Evolutionary conservation across 2,888 invertebrate genomes (phyloP).

Genomic region (Steinernema hermaphroditum): DNA sequence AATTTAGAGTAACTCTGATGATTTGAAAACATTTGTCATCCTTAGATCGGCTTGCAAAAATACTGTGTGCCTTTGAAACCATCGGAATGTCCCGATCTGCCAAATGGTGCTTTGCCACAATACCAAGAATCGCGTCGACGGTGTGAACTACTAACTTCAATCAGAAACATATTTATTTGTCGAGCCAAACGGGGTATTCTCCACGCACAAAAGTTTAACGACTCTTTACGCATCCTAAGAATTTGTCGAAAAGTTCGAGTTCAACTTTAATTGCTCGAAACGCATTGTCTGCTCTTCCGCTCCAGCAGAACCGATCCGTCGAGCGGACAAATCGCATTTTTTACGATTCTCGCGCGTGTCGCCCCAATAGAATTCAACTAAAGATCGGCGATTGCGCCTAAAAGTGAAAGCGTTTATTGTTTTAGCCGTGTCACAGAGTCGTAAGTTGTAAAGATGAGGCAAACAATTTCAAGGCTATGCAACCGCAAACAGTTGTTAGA

Average conservation of each 20-base stretch:
- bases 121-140: too few relatives aligned
- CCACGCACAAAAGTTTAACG: too few relatives aligned
- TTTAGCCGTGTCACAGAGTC: conserved; percentile 1
- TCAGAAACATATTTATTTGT: too few relatives aligned
- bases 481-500: not conserved
- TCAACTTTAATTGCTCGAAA: conserved; percentile 16
- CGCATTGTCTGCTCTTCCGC: conserved; percentile 9
- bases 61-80: too few relatives aligned
- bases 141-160: too few relatives aligned
- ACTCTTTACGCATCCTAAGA: not conserved
- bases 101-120: too few relatives aligned
- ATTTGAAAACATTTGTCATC: too few relatives aligned
- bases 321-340: conserved; percentile 17
- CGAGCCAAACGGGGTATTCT: too few relatives aligned
- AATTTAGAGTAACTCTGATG: too few relatives aligned
- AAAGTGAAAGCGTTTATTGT: conserved; percentile 24
- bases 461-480: conserved; percentile 18
- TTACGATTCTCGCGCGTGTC: conserved; percentile 13
- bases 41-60: too few relatives aligned
- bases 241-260: not conserved
- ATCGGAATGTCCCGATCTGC: too few relatives aligned
- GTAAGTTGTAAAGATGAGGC: conserved; percentile 15
- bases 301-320: not conserved
- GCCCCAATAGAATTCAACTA: not conserved
- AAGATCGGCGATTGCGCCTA: not conserved